phyloP scores from a whole-genome alignment of 2,113 vertebrate genomes.

The Hippoglossus stenolepis region DNA sequence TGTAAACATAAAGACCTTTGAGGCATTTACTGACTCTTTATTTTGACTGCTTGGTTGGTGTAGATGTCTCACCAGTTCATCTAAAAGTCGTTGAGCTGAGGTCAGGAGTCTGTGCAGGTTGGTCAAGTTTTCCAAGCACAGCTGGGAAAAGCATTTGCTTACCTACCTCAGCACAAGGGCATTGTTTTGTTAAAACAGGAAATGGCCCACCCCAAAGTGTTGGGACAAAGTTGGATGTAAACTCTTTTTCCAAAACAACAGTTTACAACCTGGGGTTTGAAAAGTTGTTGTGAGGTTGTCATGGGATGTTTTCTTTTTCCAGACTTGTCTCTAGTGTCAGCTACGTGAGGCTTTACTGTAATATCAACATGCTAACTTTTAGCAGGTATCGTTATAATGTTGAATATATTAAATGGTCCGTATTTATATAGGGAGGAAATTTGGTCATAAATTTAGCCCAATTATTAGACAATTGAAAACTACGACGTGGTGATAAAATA shows the following conservation, averaged over 20 bases:
- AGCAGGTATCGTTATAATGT: too few species aligned
- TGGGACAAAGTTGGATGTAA: conserved; percentile 21
- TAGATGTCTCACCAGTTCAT: too few species aligned
- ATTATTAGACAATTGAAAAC: too few species aligned
- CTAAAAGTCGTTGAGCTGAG: background rate
- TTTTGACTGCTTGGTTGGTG: too few species aligned
- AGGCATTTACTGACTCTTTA: too few species aligned
- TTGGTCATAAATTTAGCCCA: too few species aligned
- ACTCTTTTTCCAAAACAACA: background rate
- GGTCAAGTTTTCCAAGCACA: background rate
- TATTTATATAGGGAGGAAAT: too few species aligned
- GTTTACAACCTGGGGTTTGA: background rate
- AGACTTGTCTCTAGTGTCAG: background rate
- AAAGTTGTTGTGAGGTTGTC: background rate
- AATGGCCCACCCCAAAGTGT: conserved; percentile 1
- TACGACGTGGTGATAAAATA: too few species aligned
- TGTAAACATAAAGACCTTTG: too few species aligned
- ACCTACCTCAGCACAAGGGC: background rate
- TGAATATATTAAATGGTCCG: too few species aligned
- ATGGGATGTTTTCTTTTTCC: background rate
- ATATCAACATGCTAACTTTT: too few species aligned
- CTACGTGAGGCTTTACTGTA: background rate
- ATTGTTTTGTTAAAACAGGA: conserved; percentile 30
- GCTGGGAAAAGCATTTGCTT: background rate
- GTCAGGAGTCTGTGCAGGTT: background rate